Conservation (phyloP, 2,113 vertebrate genomes). For the Ptychochromis oligacanthus region DNA sequence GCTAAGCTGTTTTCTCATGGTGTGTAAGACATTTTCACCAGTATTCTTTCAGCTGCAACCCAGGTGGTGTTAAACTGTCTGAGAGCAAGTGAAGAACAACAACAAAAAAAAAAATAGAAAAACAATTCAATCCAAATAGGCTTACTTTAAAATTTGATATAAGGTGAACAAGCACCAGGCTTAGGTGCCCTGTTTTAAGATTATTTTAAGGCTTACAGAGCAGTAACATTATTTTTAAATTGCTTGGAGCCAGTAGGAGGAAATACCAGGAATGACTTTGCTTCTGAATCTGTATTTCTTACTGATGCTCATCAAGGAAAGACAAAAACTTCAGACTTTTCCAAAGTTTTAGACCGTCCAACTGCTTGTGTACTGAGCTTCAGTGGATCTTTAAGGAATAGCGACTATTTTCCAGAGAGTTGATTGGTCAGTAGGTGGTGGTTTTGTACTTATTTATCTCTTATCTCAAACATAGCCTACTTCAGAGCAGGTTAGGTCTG, state of each 20-base stretch:
- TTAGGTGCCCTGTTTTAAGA: neutral
- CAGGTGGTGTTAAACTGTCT: neutral
- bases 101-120: too few species aligned
- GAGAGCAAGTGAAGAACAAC: neutral
- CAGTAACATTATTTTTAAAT: neutral
- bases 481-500: too few species aligned
- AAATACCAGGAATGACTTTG: neutral
- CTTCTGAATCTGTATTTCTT: neutral
- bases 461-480: too few species aligned
- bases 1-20: neutral
- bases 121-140: neutral
- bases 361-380: too few species aligned
- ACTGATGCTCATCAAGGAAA: neutral
- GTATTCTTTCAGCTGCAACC: neutral
- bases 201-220: neutral
- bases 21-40: neutral
- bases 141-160: too few species aligned
- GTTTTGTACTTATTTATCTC: too few species aligned
- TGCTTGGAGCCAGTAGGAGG: accelerated
- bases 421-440: too few species aligned
- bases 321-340: neutral
- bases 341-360: neutral
- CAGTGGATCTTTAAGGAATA: too few species aligned
- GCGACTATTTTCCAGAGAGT: too few species aligned
- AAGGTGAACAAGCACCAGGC: too few species aligned